These are phyloP conservation scores for Thereva nobilitata DNA, from an alignment of 2,888 invertebrate species.

Conservation along the genomic window DNA sequence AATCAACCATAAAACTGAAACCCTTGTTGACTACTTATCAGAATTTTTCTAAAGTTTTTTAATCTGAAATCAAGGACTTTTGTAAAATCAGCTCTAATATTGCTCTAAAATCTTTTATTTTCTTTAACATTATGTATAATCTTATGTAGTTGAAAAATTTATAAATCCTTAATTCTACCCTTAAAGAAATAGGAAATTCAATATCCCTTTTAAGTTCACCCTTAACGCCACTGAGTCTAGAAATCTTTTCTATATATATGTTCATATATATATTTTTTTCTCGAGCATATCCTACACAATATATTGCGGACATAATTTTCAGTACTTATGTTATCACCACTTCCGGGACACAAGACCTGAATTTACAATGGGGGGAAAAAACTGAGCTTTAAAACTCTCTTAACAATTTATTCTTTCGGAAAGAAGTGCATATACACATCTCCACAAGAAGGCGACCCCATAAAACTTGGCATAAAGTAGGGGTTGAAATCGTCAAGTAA, in stretches of 20 bases:
- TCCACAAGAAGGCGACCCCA: slow-evolving; percentile 5
- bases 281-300: background rate
- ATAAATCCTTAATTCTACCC: no score
- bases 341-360: slow-evolving; percentile 17
- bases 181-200: no score
- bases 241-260: background rate
- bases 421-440: slow-evolving; percentile 9
- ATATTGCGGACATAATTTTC: slow-evolving; percentile 19
- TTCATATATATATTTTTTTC: background rate
- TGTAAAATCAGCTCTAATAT: no score
- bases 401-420: slow-evolving; percentile 17
- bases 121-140: no score
- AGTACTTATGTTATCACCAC: slow-evolving; percentile 19
- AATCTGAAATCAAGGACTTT: no score
- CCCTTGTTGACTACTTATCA: no score
- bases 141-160: no score
- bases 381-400: slow-evolving; percentile 10
- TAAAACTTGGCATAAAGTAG: slow-evolving; percentile 10
- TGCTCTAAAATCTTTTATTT: no score
- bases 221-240: no score
- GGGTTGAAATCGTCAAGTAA: slow-evolving; percentile 21
- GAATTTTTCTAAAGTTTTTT: no score
- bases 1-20: no score
- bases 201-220: no score
- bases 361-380: slow-evolving; percentile 18